phyloP scores from a whole-genome alignment of 2,113 vertebrate genomes.

The Ariopsis seemanni region DNA sequence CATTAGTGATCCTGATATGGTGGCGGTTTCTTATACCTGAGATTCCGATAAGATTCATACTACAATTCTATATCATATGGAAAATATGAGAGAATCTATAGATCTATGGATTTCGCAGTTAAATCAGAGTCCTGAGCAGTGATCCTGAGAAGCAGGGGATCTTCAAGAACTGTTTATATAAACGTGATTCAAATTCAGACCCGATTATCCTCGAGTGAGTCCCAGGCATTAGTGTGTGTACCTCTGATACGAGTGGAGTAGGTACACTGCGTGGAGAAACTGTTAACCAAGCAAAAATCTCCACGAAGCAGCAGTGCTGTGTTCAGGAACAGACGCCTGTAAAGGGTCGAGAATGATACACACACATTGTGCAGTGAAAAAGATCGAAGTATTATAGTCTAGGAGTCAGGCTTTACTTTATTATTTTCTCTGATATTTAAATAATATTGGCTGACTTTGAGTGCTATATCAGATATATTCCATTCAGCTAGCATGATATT shows the following conservation, averaged over 20 bases:
- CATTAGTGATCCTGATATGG: no score
- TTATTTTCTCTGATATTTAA: background rate
- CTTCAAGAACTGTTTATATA: background rate
- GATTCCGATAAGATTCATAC: no score
- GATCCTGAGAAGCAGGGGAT: background rate
- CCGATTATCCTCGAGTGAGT: background rate
- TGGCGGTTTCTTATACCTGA: no score
- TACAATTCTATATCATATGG: no score
- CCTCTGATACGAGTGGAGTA: background rate
- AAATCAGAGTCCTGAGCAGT: background rate
- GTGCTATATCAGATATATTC: no score
- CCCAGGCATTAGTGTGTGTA: background rate
- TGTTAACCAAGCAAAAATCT: background rate
- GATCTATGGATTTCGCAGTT: background rate
- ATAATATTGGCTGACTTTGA: no score
- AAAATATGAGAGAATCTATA: no score
- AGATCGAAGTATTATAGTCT: background rate
- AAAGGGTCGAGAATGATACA: background rate
- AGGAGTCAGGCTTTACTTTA: background rate
- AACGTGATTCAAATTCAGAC: background rate
- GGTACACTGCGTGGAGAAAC: no score
- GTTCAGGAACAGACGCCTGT: background rate
- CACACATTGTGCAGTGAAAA: background rate
- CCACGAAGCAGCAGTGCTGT: background rate
- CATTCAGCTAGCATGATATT: no score